Percentiles rank a stretch among this genome's conserved stretches.
Evolutionary conservation across 2,113 vertebrate genomes (phyloP).

Genomic region (Platichthys stellatus): DNA sequence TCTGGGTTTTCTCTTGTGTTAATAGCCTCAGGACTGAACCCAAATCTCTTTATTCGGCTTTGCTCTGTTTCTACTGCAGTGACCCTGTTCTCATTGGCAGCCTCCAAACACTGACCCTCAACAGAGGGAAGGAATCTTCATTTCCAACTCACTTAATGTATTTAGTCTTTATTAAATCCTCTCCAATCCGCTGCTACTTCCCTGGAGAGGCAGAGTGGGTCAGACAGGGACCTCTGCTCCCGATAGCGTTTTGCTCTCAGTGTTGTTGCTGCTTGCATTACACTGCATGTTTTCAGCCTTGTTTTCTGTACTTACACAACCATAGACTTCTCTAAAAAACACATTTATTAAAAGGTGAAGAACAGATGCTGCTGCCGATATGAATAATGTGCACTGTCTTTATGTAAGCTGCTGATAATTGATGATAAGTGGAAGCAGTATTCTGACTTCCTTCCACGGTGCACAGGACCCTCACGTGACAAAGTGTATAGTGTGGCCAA

Average conservation of each 20-base stretch:
- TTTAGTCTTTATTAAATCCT: not conserved
- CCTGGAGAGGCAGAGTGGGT: too few relatives aligned
- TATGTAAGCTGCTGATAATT: not conserved
- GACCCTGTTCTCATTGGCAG: slow-evolving; percentile 19
- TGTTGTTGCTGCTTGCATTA: too few relatives aligned
- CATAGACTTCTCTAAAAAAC: not conserved
- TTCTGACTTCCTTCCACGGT: slow-evolving; percentile 12
- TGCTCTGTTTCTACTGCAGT: slow-evolving; percentile 9
- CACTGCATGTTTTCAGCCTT: not conserved
- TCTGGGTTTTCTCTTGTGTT: not conserved
- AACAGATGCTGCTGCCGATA: not conserved
- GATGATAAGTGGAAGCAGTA: not conserved
- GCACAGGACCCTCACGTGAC: slow-evolving; percentile 43
- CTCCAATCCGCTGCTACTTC: too few relatives aligned
- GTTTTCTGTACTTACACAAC: not conserved
- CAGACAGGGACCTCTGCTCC: too few relatives aligned
- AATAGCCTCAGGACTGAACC: not conserved
- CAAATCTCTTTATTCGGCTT: not conserved
- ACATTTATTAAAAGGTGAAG: not conserved
- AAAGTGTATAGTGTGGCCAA: not conserved
- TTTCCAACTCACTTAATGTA: not conserved
- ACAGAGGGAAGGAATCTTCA: slow-evolving; percentile 2
- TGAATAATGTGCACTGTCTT: not conserved
- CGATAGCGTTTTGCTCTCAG: too few relatives aligned
- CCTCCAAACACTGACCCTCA: not conserved